Conservation (phyloP, 2,113 vertebrate genomes). For the Pangasianodon hypophthalmus region DNA sequence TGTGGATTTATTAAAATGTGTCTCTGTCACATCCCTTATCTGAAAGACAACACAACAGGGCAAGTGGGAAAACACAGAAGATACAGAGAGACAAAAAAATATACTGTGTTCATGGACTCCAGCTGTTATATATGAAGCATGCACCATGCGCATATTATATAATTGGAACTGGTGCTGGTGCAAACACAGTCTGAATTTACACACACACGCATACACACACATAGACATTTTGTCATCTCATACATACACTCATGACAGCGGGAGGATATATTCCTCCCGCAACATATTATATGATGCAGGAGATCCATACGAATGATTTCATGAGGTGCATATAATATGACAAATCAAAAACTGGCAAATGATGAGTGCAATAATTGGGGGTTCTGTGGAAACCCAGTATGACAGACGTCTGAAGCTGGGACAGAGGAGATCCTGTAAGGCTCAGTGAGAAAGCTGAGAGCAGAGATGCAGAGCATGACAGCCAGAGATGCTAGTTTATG, state of each 20-base stretch:
- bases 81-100: not conserved
- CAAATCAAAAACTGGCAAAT: not conserved
- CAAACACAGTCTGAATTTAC: not conserved
- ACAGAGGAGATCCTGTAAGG: not conserved
- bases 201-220: slow-evolving; percentile 3
- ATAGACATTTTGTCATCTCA: not conserved
- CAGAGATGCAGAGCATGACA: slow-evolving; percentile 45
- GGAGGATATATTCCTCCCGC: not conserved
- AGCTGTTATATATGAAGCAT: not conserved
- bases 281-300: not conserved
- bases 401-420: not conserved
- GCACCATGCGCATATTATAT: not conserved
- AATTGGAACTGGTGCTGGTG: not conserved
- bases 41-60: slow-evolving; percentile 22
- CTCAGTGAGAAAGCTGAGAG: slow-evolving; percentile 38
- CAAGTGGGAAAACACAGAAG: not conserved
- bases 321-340: not conserved
- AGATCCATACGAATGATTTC: not conserved
- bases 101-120: not conserved
- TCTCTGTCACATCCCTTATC: slow-evolving; percentile 34
- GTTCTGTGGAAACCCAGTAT: not conserved
- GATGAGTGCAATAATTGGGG: not conserved
- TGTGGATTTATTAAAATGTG: slow-evolving; percentile 53
- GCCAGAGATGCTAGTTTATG: slow-evolving; percentile 48
- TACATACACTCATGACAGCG: not conserved